phyloP scores from a whole-genome alignment of 2,888 invertebrate genomes.

The Seira ritae region DNA sequence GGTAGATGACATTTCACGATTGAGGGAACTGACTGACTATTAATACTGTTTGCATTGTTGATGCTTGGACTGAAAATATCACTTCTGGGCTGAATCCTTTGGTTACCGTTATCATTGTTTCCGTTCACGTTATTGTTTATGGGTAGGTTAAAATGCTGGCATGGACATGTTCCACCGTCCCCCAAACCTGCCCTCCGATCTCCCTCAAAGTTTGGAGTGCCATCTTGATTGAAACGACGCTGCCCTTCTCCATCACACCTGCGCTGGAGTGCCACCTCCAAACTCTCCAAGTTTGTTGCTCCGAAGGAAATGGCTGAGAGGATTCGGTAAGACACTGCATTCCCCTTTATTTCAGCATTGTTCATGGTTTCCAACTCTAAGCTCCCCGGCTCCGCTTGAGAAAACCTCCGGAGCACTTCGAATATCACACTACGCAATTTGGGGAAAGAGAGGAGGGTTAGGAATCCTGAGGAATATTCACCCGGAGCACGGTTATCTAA shows the following conservation, averaged over 20 bases:
- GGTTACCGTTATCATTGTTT: conserved; percentile 3
- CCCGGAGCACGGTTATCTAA: conserved; percentile 47
- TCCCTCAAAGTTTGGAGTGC: conserved; percentile 47
- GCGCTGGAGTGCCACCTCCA: conserved; percentile 57
- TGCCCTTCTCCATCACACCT: conserved; percentile 53
- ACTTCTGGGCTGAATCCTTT: background rate
- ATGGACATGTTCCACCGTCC: conserved; percentile 49
- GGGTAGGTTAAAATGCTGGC: conserved; percentile 40
- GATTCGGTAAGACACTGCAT: conserved; percentile 46
- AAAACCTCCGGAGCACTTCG: conserved; percentile 44
- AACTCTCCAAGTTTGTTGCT: conserved; percentile 49
- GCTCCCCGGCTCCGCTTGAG: conserved; percentile 16
- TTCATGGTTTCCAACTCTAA: conserved; percentile 9
- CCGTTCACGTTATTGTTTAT: background rate
- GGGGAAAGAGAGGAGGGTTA: conserved; percentile 35
- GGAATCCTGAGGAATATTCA: conserved; percentile 33
- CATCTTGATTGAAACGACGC: conserved; percentile 37
- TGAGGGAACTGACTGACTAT: background rate
- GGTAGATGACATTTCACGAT: conserved; percentile 52
- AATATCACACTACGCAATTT: conserved; percentile 40
- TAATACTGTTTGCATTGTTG: conserved; percentile 20
- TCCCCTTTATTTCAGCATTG: conserved; percentile 30
- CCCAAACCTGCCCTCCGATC: conserved; percentile 45
- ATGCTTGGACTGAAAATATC: conserved; percentile 17
- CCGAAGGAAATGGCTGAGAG: conserved; percentile 39